These are phyloP conservation scores for Chascanopsetta lugubris DNA, from an alignment of 2,113 vertebrate genomes.

Conservation along the genomic window DNA sequence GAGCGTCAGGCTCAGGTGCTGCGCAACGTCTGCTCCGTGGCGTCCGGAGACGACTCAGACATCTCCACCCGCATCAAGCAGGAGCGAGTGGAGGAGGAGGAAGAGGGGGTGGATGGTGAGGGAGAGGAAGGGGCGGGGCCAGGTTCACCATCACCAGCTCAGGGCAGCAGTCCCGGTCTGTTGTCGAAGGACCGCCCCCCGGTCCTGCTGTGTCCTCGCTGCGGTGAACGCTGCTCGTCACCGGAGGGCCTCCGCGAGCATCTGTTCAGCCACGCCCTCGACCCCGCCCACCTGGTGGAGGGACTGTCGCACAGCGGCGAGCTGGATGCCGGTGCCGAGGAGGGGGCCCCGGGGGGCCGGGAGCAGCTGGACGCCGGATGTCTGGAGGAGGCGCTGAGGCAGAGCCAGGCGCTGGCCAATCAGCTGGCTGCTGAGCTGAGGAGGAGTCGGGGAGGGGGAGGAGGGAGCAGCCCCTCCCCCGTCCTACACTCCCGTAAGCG, in stretches of 20 bases:
- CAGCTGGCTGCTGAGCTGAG: slow-evolving; percentile 87
- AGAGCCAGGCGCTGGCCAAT: slow-evolving; percentile 84
- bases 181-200: slow-evolving; percentile 79
- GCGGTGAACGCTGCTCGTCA: slow-evolving; percentile 90
- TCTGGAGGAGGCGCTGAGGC: slow-evolving; percentile 85
- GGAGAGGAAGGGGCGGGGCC: slow-evolving; percentile 69
- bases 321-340: slow-evolving; percentile 67
- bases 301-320: slow-evolving; percentile 71
- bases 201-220: slow-evolving; percentile 89
- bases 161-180: slow-evolving; percentile 59
- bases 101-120: slow-evolving; percentile 79
- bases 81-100: slow-evolving; percentile 85
- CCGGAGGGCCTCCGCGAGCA: slow-evolving; percentile 87
- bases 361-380: slow-evolving; percentile 75
- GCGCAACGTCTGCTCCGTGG: slow-evolving; percentile 72
- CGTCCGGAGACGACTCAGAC: slow-evolving; percentile 83
- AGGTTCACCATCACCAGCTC: slow-evolving; percentile 72
- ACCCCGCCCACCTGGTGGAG: slow-evolving; percentile 85
- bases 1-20: slow-evolving; percentile 78
- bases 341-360: slow-evolving; percentile 57
- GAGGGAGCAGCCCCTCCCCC: slow-evolving; percentile 48
- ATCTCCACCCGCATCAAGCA: slow-evolving; percentile 85
- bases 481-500: slow-evolving; percentile 86
- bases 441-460: slow-evolving; percentile 78
- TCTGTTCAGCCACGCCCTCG: slow-evolving; percentile 87